A percentile compares a stretch with the other conserved stretches of the same genome.
Evolutionary conservation across 2,113 vertebrate genomes (phyloP).

Genomic region (Melanerpes aurifrons): DNA sequence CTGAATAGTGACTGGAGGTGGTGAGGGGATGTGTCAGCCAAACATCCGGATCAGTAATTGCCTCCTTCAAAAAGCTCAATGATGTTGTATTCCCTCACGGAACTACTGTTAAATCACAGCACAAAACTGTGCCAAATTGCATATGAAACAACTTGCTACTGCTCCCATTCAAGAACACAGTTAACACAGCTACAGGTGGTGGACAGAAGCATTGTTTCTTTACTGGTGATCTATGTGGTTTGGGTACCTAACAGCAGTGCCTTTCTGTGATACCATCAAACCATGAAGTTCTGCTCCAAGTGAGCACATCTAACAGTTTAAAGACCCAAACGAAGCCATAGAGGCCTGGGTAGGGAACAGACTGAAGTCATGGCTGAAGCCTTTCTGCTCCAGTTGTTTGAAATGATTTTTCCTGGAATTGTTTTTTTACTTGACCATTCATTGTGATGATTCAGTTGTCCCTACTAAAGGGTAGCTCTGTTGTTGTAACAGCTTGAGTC

Average conservation of each 20-base stretch:
- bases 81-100: fast-evolving
- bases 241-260: not conserved
- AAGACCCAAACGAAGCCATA: not conserved
- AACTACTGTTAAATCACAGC: not conserved
- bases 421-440: not conserved
- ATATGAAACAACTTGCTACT: not conserved
- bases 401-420: not conserved
- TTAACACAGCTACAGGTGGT: not conserved
- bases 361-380: not conserved
- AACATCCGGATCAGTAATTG: not conserved
- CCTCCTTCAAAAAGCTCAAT: not conserved
- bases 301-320: not conserved
- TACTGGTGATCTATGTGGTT: not conserved
- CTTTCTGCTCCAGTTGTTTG: not conserved
- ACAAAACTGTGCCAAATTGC: not conserved
- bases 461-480: not conserved
- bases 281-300: not conserved
- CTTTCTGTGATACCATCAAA: not conserved
- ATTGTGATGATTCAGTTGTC: not conserved
- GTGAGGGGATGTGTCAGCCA: not conserved
- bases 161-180: not conserved
- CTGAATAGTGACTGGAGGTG: not conserved
- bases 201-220: not conserved
- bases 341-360: not conserved
- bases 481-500: not conserved